Base-by-base conservation (phyloP, 2,888 invertebrate species). In the Drosophila yooni region DNA sequence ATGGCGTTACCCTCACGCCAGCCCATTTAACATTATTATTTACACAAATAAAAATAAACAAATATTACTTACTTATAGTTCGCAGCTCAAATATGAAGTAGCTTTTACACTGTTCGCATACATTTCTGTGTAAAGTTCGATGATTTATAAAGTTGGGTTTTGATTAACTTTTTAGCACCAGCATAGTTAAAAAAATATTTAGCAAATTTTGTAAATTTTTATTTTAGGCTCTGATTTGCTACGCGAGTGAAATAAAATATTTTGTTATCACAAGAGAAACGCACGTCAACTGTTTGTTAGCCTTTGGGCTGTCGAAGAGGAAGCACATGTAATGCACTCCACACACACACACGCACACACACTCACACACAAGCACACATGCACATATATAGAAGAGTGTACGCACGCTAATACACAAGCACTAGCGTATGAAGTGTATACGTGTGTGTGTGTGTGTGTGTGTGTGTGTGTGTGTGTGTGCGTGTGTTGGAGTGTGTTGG, bases 191-290 rank as follows among this genome's bases (percentile, higher is more conserved):
- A 38, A 40, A 58, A 50, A 69, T 74, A 66, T 74, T 57, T 71
- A 63, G 86, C 74, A 65, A 56, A 54, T 27, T n/a, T 66, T 46
- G 21, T 33, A 34, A 38, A 57, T 33, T 68, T 54, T 58, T 27
- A 46, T 61, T 15, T 36, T n/a, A 0, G 63, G 57, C 36, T 67
- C 68, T 21, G 36, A 33, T 58, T 73, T 58, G 31, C 53, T 56
- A 21, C 61, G 66, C 59, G 66, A 70, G 64, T 68, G 40, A 56
- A 59, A 74, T 70, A 27, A 69, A 74, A 77, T 64, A 27, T 53
- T 79, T 72, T 74, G 66, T 82, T 85, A 81, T 85, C 88, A 88
- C 78, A 82, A 68, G 69, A 70, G 70, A 85, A 80, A 89, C 90
- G 86, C 88, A 78, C 75, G 72, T 79, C 74, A 76, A 89, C 70